Conservation (phyloP, 2,113 vertebrate genomes). For the Scatophagus argus region DNA sequence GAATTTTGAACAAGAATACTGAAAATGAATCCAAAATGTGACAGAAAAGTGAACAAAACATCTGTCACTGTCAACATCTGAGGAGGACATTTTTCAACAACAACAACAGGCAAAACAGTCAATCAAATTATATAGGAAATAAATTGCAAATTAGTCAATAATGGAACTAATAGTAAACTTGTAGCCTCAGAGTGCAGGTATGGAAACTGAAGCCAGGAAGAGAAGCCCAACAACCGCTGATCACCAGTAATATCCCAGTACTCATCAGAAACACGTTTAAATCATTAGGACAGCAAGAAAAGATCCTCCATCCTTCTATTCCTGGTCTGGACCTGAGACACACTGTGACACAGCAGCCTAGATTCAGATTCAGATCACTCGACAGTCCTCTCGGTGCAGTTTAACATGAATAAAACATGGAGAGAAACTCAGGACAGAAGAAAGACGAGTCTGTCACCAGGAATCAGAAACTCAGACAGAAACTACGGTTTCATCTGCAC, state of each 20-base stretch:
- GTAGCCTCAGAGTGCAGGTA: not conserved
- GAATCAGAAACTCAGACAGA: conserved; percentile 14
- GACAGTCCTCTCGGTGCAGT: not conserved
- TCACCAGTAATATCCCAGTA: no score
- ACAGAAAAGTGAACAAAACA: no score
- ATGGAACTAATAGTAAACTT: no score
- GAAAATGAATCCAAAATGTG: no score
- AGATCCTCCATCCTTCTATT: not conserved
- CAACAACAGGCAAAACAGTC: not conserved
- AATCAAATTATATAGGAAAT: not conserved
- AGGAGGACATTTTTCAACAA: not conserved
- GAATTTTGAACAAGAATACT: no score
- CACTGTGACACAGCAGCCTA: not conserved
- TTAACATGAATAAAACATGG: conserved; percentile 48
- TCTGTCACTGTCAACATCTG: no score
- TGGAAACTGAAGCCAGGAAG: not conserved
- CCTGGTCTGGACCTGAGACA: not conserved
- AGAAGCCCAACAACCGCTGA: not conserved
- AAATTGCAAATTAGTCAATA: no score
- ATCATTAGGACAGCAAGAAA: not conserved
- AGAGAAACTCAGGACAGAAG: conserved; percentile 11
- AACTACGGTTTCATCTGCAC: conserved; percentile 32
- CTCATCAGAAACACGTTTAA: no score
- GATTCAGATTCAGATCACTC: conserved; percentile 27
- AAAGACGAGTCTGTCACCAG: conserved; percentile 8